Evolutionary conservation across 2,797 vertebrate genomes (phyloP).

Genomic region (Sebastes kiyomatsui): DNA sequence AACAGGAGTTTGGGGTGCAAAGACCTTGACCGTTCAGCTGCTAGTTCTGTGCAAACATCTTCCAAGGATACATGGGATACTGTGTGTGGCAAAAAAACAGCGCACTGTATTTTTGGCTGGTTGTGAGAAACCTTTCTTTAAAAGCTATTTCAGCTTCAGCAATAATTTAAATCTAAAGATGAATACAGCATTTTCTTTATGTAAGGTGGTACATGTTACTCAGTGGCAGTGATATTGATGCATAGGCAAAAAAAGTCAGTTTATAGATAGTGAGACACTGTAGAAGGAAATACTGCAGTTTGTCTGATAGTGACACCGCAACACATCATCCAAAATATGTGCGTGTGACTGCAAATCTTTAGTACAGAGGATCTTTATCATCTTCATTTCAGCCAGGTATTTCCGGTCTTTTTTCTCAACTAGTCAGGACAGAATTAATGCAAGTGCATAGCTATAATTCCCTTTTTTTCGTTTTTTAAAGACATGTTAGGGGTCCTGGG

Average conservation of each 20-base stretch:
- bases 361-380: background rate
- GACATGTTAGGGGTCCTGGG: too few relatives aligned
- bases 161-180: background rate
- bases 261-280: background rate
- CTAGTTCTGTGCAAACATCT: constrained; percentile 20
- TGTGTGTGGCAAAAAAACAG: background rate
- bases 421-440: background rate
- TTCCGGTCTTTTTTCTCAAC: background rate
- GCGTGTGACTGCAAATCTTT: background rate
- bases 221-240: background rate
- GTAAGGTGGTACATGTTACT: background rate
- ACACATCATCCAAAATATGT: background rate
- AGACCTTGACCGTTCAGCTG: constrained; percentile 19
- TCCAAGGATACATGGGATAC: background rate
- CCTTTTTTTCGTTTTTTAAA: background rate
- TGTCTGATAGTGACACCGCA: background rate
- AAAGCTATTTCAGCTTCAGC: background rate
- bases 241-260: background rate
- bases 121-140: background rate
- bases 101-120: background rate
- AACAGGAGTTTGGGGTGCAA: constrained; percentile 34
- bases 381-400: background rate
- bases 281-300: background rate
- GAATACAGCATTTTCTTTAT: background rate
- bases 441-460: background rate